Evolutionary conservation across 2,113 vertebrate species (phyloP), one percentile per base, ranked within the genome.

Genomic region (Rhegmatorhina hoffmannsi): DNA sequence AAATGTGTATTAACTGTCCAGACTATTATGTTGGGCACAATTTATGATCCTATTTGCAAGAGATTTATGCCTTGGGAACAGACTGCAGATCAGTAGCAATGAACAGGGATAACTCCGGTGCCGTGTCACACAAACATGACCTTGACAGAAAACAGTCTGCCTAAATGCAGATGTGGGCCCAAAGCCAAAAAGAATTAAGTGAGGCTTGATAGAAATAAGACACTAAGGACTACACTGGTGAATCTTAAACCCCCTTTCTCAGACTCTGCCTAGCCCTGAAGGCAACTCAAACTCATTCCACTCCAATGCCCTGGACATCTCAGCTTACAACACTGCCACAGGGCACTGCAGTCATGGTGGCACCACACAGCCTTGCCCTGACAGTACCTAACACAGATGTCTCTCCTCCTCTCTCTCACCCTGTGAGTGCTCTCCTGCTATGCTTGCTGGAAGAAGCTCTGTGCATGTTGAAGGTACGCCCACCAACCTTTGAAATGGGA

Each of bases 31-130:
- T 7, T 36, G 50, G 63, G 67, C 63, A 91, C 75, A 91, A 84
- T 64, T 95, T 92, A 94, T 77, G 75, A 91, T 90, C 67, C 81
- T 70, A 60, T 95, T 87, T 94, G 53, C 56, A 55, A 76, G 84
- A 74, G 82, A 95, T 89, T 90, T 95, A 89, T 76, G 63, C 67
- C 36, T 83, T 38, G 64, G 59, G 53, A 96, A 76, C 62, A 92
- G 87, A 79, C 55, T 5, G 6, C 63, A 89, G 86, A 69, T 56
- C 74, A 87, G 91, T 5, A 79, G 47, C 77, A 94, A 94, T 34
- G 50, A 83, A 89, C 55, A 96, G 74, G 40, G 67, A 34, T 25
- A 88, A 76, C 44, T 80, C 59, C 50, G 50, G 38, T 44, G 62
- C 79, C 6, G 6, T 80, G 76, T 63, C 74, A 85, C 23, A 4